Percentiles rank a stretch among this genome's conserved stretches.
Conservation (phyloP, 30 jellyfish, hydroid and myxozoan species). For the Chironex yamaguchii region DNA sequence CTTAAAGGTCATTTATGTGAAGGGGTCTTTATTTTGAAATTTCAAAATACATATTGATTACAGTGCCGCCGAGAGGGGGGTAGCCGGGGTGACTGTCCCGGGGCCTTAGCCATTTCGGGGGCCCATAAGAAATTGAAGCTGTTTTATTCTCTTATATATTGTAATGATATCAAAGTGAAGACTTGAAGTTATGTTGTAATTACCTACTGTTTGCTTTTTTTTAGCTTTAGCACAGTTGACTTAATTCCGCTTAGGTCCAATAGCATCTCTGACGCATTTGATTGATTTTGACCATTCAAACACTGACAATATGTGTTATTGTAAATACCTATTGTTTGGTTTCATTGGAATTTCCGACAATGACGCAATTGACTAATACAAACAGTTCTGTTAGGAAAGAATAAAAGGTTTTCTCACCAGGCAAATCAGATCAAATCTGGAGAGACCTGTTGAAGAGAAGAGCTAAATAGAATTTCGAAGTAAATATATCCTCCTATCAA, state of each 20-base stretch:
- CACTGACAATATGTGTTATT: neutral
- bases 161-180: conserved; percentile 31
- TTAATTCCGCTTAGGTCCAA: no score
- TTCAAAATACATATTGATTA: neutral
- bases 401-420: no score
- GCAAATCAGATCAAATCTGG: conserved; percentile 12
- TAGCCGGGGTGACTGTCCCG: no score
- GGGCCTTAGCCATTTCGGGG: conserved; percentile 51
- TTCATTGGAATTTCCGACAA: neutral
- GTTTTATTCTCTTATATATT: conserved; percentile 16
- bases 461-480: conserved; percentile 29
- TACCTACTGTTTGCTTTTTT: neutral
- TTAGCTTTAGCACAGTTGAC: neutral
- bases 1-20: no score
- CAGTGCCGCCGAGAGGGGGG: no score
- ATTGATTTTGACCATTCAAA: conserved; percentile 18
- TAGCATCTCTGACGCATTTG: neutral
- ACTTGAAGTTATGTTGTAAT: neutral
- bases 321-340: neutral
- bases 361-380: conserved; percentile 25
- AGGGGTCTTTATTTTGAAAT: no score
- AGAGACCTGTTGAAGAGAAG: conserved; percentile 33
- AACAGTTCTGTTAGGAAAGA: neutral
- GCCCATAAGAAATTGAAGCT: conserved; percentile 38
- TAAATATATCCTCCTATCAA: conserved; percentile 23